Evolutionary conservation across 2,113 vertebrate species (phyloP).

Genomic region (Microtus ochrogaster): DNA sequence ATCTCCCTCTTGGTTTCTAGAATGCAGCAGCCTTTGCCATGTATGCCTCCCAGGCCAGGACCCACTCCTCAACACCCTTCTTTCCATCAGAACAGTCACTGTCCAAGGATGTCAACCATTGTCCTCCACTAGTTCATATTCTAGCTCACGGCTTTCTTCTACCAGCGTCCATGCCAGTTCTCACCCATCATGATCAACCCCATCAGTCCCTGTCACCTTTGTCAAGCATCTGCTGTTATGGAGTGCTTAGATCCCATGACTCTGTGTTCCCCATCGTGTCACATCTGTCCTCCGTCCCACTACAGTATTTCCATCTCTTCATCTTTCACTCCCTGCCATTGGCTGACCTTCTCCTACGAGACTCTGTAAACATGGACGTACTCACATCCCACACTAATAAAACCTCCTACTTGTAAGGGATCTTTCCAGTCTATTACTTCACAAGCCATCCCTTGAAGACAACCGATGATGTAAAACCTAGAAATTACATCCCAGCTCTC

Average conservation of each 20-base stretch:
- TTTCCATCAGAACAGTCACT: not conserved
- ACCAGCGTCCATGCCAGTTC: too few species aligned
- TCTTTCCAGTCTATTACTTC: not conserved
- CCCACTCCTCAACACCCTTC: too few species aligned
- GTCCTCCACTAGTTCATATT: not conserved
- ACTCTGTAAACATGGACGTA: not conserved
- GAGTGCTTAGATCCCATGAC: not conserved
- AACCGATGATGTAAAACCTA: not conserved
- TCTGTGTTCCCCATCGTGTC: not conserved
- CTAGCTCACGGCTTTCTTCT: not conserved
- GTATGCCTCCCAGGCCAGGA: not conserved
- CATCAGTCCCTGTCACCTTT: not conserved
- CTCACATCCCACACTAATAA: not conserved
- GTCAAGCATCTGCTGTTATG: not conserved
- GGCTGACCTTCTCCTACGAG: not conserved
- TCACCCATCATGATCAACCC: too few species aligned
- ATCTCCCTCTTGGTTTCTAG: not conserved
- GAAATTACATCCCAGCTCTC: not conserved
- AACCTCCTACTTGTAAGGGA: not conserved
- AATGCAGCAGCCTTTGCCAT: not conserved
- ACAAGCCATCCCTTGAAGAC: not conserved
- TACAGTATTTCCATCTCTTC: not conserved
- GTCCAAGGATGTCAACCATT: not conserved
- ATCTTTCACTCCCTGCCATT: not conserved
- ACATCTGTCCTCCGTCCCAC: not conserved